Percentiles rank a stretch among this genome's conserved stretches.
phyloP scores from a whole-genome alignment of 2,113 vertebrate genomes.

The Tachuris rubrigastra region DNA sequence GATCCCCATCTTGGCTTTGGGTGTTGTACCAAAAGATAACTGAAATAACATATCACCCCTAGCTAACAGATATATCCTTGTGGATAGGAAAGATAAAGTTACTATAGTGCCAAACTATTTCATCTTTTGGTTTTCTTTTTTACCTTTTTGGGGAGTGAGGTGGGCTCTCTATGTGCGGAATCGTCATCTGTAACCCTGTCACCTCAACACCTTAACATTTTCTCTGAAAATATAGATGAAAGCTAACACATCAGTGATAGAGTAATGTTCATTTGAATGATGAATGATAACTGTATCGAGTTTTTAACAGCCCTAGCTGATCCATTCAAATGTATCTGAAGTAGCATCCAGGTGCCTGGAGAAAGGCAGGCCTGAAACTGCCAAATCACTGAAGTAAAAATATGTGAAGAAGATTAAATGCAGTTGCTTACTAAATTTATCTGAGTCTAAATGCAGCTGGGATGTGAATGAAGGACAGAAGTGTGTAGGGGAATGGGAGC shows the following conservation, averaged over 20 bases:
- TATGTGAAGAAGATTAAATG: background rate
- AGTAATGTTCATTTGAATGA: conserved; percentile 19
- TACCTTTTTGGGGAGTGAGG: too few relatives aligned
- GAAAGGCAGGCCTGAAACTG: background rate
- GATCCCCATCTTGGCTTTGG: background rate
- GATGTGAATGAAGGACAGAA: background rate
- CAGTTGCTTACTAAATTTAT: background rate
- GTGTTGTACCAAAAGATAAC: background rate
- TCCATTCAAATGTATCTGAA: background rate
- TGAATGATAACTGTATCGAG: background rate
- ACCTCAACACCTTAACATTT: background rate
- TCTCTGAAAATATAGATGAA: background rate
- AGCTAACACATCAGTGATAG: background rate
- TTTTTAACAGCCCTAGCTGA: background rate
- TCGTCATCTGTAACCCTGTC: background rate
- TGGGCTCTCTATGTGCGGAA: background rate
- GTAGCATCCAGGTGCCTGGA: background rate
- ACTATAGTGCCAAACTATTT: background rate
- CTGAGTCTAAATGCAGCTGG: background rate
- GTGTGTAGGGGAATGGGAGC: background rate
- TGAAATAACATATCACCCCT: background rate
- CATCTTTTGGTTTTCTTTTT: background rate
- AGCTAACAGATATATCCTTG: background rate
- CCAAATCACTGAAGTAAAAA: background rate
- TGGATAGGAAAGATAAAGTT: background rate